Percentiles rank a stretch among this genome's conserved stretches.
These are phyloP conservation scores for Torymus auratus DNA, from an alignment of 2,888 invertebrate genomes.

Conservation along the genomic window DNA sequence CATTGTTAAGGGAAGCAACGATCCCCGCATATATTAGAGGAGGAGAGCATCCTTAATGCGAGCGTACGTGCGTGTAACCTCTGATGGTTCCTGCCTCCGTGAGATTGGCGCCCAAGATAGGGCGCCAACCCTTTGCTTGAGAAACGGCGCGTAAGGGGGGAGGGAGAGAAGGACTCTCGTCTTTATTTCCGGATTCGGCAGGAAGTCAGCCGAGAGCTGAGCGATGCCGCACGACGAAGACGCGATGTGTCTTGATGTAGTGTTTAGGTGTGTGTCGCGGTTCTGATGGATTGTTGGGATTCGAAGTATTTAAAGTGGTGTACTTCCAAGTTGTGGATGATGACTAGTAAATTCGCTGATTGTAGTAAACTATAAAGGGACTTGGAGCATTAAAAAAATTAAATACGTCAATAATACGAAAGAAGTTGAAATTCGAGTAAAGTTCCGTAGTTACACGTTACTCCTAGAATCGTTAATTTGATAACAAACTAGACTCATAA, in stretches of 20 bases:
- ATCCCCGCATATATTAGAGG: conserved; percentile 44
- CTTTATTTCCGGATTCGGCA: conserved; percentile 53
- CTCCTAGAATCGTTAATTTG: not conserved
- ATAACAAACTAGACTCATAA: not conserved
- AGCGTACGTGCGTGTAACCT: conserved; percentile 75
- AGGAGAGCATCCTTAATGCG: conserved; percentile 66
- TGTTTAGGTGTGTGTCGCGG: not conserved
- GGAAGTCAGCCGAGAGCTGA: conserved; percentile 1
- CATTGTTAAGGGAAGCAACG: conserved; percentile 69
- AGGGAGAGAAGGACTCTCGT: conserved; percentile 5
- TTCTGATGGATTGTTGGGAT: not conserved
- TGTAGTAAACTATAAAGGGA: too few relatives aligned
- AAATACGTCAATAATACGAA: too few relatives aligned
- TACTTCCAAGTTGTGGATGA: too few relatives aligned
- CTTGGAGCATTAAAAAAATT: too few relatives aligned
- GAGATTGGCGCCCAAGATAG: conserved; percentile 44
- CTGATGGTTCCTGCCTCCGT: conserved; percentile 41
- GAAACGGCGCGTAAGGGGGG: conserved; percentile 19
- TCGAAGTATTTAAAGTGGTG: too few relatives aligned
- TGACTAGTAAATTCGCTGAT: too few relatives aligned
- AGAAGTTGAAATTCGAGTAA: too few relatives aligned
- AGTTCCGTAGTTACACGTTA: not conserved
- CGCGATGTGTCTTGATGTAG: conserved; percentile 9
- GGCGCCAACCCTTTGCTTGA: conserved; percentile 54
- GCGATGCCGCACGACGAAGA: not conserved